Evolutionary conservation across 2,888 invertebrate genomes (phyloP).

Genomic region (Heliothis peltigera): DNA sequence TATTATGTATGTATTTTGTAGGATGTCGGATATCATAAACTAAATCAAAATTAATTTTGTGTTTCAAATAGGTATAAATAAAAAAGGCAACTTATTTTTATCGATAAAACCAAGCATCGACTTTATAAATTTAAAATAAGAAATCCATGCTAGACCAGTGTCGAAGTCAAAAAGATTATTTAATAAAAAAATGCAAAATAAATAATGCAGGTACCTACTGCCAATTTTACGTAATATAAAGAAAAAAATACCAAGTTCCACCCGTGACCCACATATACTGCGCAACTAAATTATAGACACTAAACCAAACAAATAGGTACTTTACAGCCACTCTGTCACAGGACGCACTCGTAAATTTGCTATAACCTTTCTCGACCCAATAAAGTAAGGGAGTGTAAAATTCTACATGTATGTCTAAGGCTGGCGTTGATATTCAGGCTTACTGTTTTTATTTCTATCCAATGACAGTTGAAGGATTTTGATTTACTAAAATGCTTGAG

Average conservation of each 20-base stretch:
- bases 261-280: conserved; percentile 69
- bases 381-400: conserved; percentile 69
- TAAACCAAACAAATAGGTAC: conserved; percentile 79
- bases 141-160: background rate
- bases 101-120: no score
- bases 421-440: conserved; percentile 16
- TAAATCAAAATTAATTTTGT: no score
- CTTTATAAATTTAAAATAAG: no score
- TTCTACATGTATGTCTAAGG: conserved; percentile 47
- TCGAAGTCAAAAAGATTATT: background rate
- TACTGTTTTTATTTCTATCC: conserved; percentile 30
- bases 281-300: conserved; percentile 76
- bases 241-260: conserved; percentile 49
- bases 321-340: conserved; percentile 75
- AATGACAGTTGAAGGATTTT: background rate
- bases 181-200: conserved; percentile 17
- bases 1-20: no score
- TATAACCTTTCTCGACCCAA: conserved; percentile 62
- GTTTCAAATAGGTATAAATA: no score
- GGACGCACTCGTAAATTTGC: conserved; percentile 72
- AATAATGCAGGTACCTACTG: no score
- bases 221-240: conserved; percentile 42
- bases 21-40: no score
- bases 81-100: no score
- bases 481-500: background rate